Base-by-base conservation (phyloP, 2,888 invertebrate genomes). In the Drosophila neotestacea region DNA sequence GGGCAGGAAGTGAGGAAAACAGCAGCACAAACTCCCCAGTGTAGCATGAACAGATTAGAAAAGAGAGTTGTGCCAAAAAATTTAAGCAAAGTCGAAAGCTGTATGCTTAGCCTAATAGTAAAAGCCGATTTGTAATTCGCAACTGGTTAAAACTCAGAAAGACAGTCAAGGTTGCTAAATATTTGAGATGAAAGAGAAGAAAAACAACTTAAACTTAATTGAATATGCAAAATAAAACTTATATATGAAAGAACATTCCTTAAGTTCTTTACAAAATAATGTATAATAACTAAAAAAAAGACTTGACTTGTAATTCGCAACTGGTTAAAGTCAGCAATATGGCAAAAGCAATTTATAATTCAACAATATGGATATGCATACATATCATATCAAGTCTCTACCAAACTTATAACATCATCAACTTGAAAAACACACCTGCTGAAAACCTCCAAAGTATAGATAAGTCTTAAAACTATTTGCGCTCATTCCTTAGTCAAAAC, bases 11-110 rank as follows among this genome's bases (percentile, higher is more conserved):
- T 9, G 27, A 46, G 52, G 6, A 11, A n/a, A n/a, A 7, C 4
- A 22, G 4, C 11, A 4, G 44, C 59, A 44, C 27, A 4, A 56
- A 52, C 34, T 62, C 16, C 47, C 47, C n/a, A 34, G 58, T 36
- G 34, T 46, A 48, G 42, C 62, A 28, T n/a, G 13, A 48, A 34
- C 16, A 30, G 61, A 51, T 61, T 68, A 32, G 27, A 48, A 56
- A 34, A 41, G 16, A 11, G 28, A 28, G 28, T 9, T 6, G 34
- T 56, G 34, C 4, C 36, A 9, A 30, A 39, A 56, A 22, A 22
- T 1, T 3, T 3, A 22, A 7, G 13, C 39, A 30, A 32, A 6
- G 46, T 6, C 41, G 30, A 13, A 38, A 28, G 27, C 56, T 47
- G 16, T 16, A 42, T 47, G 44, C 61, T 11, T 36, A 64, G 27